These are phyloP conservation scores for Triplophysa bombifrons DNA, from an alignment of 2,797 vertebrate species.

Conservation along the genomic window DNA sequence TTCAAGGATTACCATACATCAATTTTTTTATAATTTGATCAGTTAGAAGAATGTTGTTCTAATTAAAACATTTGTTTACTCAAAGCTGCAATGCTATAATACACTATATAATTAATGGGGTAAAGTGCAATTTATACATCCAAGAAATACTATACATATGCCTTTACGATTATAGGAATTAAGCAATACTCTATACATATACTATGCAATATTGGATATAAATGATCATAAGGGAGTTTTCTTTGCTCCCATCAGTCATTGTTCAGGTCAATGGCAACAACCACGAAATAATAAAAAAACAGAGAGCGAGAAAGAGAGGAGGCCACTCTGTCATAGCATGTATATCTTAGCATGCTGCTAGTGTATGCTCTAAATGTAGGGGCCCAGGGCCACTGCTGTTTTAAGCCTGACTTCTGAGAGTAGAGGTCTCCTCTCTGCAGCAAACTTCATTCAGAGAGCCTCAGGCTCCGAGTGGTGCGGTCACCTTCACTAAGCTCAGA, in stretches of 20 bases:
- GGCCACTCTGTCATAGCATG: not conserved
- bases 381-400: constrained; percentile 35
- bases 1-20: not conserved
- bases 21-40: not conserved
- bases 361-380: constrained; percentile 14
- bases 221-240: not conserved
- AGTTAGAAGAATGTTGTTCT: not conserved
- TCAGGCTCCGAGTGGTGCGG: constrained; percentile 23
- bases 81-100: not conserved
- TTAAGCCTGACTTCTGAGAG: constrained; percentile 44
- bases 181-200: not conserved
- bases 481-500: constrained; percentile 52
- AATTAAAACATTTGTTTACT: not conserved
- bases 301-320: not conserved
- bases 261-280: constrained; percentile 15
- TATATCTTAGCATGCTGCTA: constrained; percentile 36
- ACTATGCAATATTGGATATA: not conserved
- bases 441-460: constrained; percentile 34
- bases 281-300: not conserved
- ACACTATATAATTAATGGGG: too few relatives aligned
- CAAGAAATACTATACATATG: not conserved
- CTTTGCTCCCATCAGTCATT: constrained; percentile 8
- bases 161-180: not conserved
- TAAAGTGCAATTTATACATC: too few relatives aligned
- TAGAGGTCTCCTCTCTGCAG: constrained; percentile 32